Conservation (phyloP, 2,888 invertebrate genomes). For the Cotesia congregata region DNA sequence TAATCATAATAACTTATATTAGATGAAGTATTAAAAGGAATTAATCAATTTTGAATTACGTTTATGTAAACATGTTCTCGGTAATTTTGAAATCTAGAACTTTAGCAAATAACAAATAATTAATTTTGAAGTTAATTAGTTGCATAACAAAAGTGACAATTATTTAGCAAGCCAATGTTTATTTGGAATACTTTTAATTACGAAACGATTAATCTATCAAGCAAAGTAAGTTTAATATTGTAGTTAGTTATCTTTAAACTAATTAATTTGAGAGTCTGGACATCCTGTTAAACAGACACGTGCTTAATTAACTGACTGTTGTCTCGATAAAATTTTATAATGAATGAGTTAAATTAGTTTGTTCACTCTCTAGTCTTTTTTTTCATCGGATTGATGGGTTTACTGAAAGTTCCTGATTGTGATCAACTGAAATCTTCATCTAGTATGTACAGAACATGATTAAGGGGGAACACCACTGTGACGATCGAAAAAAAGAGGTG, state of each 20-base stretch:
- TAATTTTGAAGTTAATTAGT: background rate
- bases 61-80: slow-evolving; percentile 31
- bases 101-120: background rate
- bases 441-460: background rate
- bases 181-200: background rate
- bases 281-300: slow-evolving; percentile 2
- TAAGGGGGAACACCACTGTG: too few relatives aligned
- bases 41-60: slow-evolving; percentile 47
- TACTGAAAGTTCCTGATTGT: background rate
- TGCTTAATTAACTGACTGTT: background rate
- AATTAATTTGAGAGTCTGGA: background rate
- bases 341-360: background rate
- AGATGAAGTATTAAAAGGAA: slow-evolving; percentile 43
- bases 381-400: background rate
- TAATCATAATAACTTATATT: slow-evolving; percentile 19
- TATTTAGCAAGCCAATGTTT: background rate
- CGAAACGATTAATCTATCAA: background rate
- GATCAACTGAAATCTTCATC: background rate
- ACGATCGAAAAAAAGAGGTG: too few relatives aligned
- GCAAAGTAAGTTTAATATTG: background rate
- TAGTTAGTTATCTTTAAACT: background rate
- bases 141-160: background rate
- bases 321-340: slow-evolving; percentile 3
- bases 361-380: background rate
- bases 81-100: background rate